These are phyloP conservation scores for Germaria angustata DNA, from an alignment of 2,888 invertebrate genomes.

Conservation along the genomic window DNA sequence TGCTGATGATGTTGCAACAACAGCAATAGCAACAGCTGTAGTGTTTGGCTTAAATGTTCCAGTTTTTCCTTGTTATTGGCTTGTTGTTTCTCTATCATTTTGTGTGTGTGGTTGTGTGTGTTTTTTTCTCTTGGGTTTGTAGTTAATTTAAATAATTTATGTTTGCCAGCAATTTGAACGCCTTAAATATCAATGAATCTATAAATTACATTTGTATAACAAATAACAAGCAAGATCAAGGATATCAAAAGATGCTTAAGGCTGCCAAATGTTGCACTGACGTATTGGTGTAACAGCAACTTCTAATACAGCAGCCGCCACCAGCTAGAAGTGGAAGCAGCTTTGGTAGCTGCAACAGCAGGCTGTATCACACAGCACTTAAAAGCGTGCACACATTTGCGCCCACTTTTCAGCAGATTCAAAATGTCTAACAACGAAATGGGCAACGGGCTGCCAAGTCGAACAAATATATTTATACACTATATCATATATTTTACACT, in stretches of 20 bases:
- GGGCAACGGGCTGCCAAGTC: constrained; percentile 17
- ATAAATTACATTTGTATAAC: constrained; percentile 68
- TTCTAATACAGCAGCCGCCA: constrained; percentile 11
- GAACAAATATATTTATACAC: too few species aligned
- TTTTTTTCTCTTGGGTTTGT: constrained; percentile 27
- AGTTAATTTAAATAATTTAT: constrained; percentile 67
- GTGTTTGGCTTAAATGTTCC: constrained; percentile 32
- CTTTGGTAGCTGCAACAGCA: constrained; percentile 47
- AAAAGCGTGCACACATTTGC: constrained; percentile 52
- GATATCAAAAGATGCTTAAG: constrained; percentile 60
- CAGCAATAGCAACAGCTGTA: background rate
- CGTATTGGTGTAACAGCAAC: constrained; percentile 17
- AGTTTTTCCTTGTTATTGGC: constrained; percentile 21
- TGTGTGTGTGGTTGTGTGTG: background rate
- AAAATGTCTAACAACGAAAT: constrained; percentile 28
- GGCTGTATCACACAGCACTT: constrained; percentile 30
- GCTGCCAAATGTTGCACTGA: constrained; percentile 57
- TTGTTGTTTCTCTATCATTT: constrained; percentile 6
- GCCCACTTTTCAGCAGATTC: constrained; percentile 63
- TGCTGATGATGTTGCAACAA: constrained; percentile 43
- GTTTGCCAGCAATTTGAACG: constrained; percentile 66
- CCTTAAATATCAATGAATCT: constrained; percentile 70
- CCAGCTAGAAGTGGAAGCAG: constrained; percentile 37
- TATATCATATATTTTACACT: too few species aligned
- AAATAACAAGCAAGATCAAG: constrained; percentile 65